These are phyloP conservation scores for Ailuropoda melanoleuca DNA, from an alignment of 2,113 vertebrate genomes.

Conservation along the genomic window DNA sequence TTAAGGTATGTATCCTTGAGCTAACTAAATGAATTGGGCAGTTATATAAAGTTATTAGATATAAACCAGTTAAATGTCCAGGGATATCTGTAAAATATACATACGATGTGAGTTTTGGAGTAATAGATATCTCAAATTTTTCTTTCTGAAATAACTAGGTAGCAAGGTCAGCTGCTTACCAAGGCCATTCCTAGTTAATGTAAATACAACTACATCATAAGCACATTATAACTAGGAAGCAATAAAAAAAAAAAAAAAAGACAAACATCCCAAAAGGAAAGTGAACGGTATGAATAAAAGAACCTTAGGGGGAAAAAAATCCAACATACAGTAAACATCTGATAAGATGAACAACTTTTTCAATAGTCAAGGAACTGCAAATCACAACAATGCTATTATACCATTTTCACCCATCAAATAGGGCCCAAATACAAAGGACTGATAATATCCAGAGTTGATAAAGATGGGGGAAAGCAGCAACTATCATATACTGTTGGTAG, in stretches of 20 bases:
- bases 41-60: not conserved
- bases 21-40: not conserved
- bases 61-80: constrained; percentile 24
- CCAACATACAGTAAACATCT: not conserved
- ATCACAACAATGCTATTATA: not conserved
- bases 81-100: not conserved
- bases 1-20: not conserved
- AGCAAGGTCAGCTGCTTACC: not conserved
- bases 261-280: not conserved
- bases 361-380: constrained; percentile 10
- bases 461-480: not conserved
- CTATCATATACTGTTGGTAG: not conserved
- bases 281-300: not conserved
- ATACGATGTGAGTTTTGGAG: not conserved
- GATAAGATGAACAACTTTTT: constrained; percentile 16
- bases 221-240: not conserved
- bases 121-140: not conserved
- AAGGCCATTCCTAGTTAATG: not conserved
- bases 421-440: not conserved
- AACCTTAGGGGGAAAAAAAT: not conserved
- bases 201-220: constrained; percentile 5
- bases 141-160: constrained; percentile 25
- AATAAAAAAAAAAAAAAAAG: not conserved
- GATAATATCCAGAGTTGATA: not conserved
- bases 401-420: not conserved